Evolutionary conservation across 2,113 vertebrate genomes (phyloP), one percentile per base, ranked within the genome.

Genomic region (Gavialis gangeticus): DNA sequence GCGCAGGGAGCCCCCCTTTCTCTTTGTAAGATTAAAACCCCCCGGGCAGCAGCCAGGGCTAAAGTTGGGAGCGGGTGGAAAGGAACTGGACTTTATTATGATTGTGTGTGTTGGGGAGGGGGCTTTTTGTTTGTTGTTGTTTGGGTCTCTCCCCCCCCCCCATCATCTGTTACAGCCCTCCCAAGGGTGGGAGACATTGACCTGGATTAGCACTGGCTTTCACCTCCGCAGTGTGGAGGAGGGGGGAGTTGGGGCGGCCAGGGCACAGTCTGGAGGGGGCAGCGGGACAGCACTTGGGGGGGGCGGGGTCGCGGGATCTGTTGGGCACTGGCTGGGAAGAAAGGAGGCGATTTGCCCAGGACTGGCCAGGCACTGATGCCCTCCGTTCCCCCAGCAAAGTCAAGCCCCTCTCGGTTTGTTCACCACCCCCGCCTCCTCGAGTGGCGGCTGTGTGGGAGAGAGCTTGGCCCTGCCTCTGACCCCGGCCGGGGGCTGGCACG

Each of bases 1-100:
- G 97, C 97, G 94, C 97, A 85, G 93, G 95, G 94, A 93, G 89
- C 97, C 97, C 97, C 97, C 97, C 95, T 96, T 93, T 96, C 90
- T 97, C 95, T 94, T 92, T 91, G 91, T 91, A 30, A 96, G 96
- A 97, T 97, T 96, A 94, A 97, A 96, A 27, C 82, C 96, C 92
- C 89, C 90, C 92, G 95, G 95, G 97, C 97, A 96, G 95, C 94
- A 78, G 96, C 93, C 79, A 95, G 96, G 94, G 95, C 94, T 97
- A 82, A 97, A 97, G 95, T 97, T 97, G 90, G 67, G 95, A 79
- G 79, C 94, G 94, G 96, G 94, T 73, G 63, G 90, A 88, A 91
- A 95, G 94, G 91, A 95, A 81, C 94, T 91, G 79, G 84, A 90
- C 82, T 95, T 93, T 75, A 93, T 55, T 82, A 84, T 54, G 94